These are phyloP conservation scores for Euphonia xanthogaster DNA, from an alignment of 2,797 vertebrate species.

Conservation along the genomic window DNA sequence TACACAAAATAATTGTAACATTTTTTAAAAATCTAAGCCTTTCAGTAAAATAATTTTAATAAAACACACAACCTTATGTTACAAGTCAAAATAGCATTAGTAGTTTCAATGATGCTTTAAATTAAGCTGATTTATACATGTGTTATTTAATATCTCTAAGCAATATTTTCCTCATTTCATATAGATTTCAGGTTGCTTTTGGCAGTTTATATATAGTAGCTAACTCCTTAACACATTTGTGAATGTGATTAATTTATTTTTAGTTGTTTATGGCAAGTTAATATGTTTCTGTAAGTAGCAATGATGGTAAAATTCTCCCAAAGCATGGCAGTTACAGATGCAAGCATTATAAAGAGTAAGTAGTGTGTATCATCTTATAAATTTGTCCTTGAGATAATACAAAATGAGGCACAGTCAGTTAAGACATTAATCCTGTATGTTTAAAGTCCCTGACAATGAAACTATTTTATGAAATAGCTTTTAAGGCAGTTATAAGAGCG, in stretches of 20 bases:
- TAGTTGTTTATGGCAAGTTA: background rate
- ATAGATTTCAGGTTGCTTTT: slow-evolving; percentile 27
- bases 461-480: slow-evolving; percentile 44
- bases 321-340: background rate
- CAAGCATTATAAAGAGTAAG: slow-evolving; percentile 9
- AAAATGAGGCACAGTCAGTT: slow-evolving; percentile 12
- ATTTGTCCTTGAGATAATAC: slow-evolving; percentile 32
- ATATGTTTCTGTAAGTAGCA: background rate
- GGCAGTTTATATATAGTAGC: background rate
- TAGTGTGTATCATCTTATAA: background rate
- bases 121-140: background rate
- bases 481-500: slow-evolving; percentile 32
- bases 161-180: background rate
- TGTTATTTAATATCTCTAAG: slow-evolving; percentile 5
- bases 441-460: slow-evolving; percentile 52
- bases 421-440: slow-evolving; percentile 38
- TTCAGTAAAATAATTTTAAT: background rate
- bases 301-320: background rate
- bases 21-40: background rate
- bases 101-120: background rate
- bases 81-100: background rate
- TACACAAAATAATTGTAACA: background rate
- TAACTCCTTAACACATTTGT: background rate
- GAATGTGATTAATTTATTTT: slow-evolving; percentile 34
- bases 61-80: background rate